These are phyloP conservation scores for Euglossa dilemma DNA, from an alignment of 1,140 invertebrate genomes.

Conservation along the genomic window DNA sequence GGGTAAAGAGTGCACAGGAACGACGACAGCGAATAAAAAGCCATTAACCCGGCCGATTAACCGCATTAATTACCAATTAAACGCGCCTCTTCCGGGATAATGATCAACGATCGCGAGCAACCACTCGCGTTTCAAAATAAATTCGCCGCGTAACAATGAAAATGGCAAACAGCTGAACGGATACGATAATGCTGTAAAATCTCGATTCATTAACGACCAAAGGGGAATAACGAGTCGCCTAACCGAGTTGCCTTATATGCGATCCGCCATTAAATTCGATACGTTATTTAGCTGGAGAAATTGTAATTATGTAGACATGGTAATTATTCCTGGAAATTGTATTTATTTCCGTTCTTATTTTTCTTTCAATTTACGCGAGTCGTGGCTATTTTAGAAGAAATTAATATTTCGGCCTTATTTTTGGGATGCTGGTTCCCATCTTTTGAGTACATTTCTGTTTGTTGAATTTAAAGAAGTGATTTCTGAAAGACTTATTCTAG, in stretches of 20 bases:
- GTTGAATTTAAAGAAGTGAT: too few relatives aligned
- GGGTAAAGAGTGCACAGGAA: not conserved
- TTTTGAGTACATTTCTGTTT: too few relatives aligned
- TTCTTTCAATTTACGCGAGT: too few relatives aligned
- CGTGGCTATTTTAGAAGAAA: too few relatives aligned
- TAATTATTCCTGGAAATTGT: not conserved
- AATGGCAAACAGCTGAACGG: conserved; percentile 6
- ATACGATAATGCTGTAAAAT: conserved; percentile 35
- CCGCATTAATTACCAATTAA: conserved; percentile 18
- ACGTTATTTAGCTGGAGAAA: not conserved
- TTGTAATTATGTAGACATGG: too few relatives aligned
- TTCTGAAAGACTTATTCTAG: too few relatives aligned
- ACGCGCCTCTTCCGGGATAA: conserved; percentile 10
- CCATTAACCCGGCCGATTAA: conserved; percentile 9
- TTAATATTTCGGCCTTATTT: too few relatives aligned
- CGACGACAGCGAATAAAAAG: not conserved
- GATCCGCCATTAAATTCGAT: conserved; percentile 38
- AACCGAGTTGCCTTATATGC: conserved; percentile 10
- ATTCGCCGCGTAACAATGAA: not conserved
- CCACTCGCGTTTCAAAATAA: not conserved
- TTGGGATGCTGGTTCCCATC: too few relatives aligned
- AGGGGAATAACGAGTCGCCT: conserved; percentile 18
- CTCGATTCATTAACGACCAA: conserved; percentile 30
- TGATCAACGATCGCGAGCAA: not conserved
- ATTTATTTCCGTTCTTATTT: too few relatives aligned